Base-by-base conservation (phyloP, 2,888 invertebrate genomes). In the Fragum sueziense region DNA sequence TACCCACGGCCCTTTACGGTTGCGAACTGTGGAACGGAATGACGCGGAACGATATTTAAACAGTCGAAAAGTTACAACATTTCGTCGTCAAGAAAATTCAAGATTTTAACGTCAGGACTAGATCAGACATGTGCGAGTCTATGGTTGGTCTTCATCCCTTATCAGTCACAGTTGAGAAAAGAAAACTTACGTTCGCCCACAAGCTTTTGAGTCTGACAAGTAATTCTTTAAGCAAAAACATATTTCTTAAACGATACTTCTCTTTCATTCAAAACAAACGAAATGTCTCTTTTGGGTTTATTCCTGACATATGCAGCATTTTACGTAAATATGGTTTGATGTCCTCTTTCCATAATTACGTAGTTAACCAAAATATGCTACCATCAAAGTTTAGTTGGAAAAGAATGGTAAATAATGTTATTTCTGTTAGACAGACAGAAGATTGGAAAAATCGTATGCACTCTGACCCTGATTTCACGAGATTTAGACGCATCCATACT, bases 21-120 rank as follows among this genome's bases (percentile, higher is more conserved):
- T 68, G 68, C 51, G 47, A 68, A 27, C 41, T 68, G 25, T 68
- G 68, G 68, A 68, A 68, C 51, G 47, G 29, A 9, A 68, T 68
- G 41, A 17, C 68, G 17, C 20, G 20, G 29, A 25, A 20, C 29
- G 68, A 47, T n/a, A 29, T 17, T 27, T 47, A 27, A 25, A 22
- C 29, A 2, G 47, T 68, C 3, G 51, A 68, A 27, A 68, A 68
- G 29, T 27, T 68, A 1, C 68, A 68, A 47, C 68, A 68, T 11
- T 68, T 27, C 29, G 20, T 68, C 17, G 68, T 68, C 14, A 68
- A 68, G 14, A 47, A 33, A 41, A 22, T 68, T 6, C 68, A 68
- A 47, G 51, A 29, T 47, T 68, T 47, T 29, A 41, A 47, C 22
- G 31, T 33, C 33, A 65, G 65, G 31, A 65, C 37, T 17, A 20